phyloP scores from a whole-genome alignment of 2,888 invertebrate genomes.

The Netelia virgata region DNA sequence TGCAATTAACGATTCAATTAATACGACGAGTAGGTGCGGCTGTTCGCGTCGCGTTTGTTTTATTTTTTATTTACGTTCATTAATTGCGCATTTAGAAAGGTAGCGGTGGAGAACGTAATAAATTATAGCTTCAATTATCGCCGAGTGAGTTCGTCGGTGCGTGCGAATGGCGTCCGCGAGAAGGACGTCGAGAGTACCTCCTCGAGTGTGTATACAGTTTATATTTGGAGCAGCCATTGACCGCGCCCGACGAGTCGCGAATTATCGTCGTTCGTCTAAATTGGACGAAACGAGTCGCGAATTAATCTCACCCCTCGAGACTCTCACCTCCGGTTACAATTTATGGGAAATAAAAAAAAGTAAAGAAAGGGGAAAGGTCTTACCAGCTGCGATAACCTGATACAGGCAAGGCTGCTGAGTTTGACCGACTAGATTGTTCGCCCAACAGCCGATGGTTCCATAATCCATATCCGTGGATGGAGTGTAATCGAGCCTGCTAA shows the following conservation, averaged over 20 bases:
- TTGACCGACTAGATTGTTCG: constrained; percentile 92
- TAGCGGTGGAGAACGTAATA: constrained; percentile 70
- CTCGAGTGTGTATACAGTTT: neutral
- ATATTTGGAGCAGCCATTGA: constrained; percentile 5
- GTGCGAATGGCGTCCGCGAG: constrained; percentile 13
- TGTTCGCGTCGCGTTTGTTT: neutral
- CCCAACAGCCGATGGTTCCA: constrained; percentile 95
- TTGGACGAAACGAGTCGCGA: neutral
- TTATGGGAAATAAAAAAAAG: neutral
- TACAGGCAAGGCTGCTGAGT: constrained; percentile 95
- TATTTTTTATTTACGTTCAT: constrained; percentile 69
- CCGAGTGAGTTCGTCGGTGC: constrained; percentile 31
- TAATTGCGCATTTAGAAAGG: constrained; percentile 76
- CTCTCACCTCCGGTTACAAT: no score
- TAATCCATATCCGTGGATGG: constrained; percentile 95
- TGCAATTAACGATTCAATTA: constrained; percentile 74
- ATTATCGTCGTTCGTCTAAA: no score
- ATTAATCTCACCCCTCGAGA: neutral
- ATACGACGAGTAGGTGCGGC: constrained; percentile 16
- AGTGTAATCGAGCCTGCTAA: constrained; percentile 92
- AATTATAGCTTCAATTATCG: constrained; percentile 79
- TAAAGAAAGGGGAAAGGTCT: constrained; percentile 74
- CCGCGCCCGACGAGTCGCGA: neutral
- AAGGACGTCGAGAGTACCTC: neutral
- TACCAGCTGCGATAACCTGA: constrained; percentile 94